Conservation (phyloP, 2,888 invertebrate genomes). For the Drosophila yooni region DNA sequence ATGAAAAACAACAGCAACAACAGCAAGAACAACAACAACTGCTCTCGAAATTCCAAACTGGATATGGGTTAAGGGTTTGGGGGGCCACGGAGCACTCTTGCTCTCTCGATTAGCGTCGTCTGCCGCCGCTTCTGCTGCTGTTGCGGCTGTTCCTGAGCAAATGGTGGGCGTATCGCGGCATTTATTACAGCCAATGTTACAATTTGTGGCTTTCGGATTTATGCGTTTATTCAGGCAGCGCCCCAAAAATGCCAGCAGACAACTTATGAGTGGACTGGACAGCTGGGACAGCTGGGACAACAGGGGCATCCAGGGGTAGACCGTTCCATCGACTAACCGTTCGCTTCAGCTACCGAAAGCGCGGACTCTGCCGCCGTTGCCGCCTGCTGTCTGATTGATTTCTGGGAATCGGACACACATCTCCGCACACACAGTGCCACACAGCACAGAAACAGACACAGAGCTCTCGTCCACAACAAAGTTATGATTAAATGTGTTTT, state of each 20-base stretch:
- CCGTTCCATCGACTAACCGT: conserved; percentile 51
- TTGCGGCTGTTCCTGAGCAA: conserved; percentile 57
- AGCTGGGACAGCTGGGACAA: not conserved
- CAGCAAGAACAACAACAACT: conserved; percentile 44
- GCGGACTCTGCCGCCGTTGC: conserved; percentile 32
- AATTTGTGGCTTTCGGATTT: conserved; percentile 83
- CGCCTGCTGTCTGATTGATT: conserved; percentile 78
- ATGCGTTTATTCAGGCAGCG: conserved; percentile 77
- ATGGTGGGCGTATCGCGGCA: conserved; percentile 82
- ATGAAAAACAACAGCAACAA: conserved; percentile 19
- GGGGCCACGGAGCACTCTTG: conserved; percentile 14
- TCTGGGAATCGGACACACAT: conserved; percentile 72
- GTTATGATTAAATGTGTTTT: conserved; percentile 72
- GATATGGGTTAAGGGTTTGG: conserved; percentile 1
- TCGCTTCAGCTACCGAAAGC: conserved; percentile 75
- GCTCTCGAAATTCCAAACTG: conserved; percentile 65
- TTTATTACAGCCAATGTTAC: conserved; percentile 84
- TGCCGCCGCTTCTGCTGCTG: conserved; percentile 53
- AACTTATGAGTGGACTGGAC: conserved; percentile 62
- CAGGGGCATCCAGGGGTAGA: conserved; percentile 2
- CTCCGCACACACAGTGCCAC: conserved; percentile 53
- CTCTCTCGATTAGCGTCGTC: conserved; percentile 74
- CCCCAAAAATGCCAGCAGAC: conserved; percentile 56
- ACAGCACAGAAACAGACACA: conserved; percentile 35
- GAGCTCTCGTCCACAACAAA: conserved; percentile 65